These are phyloP conservation scores for Agrochola lota DNA, from an alignment of 2,888 invertebrate genomes.

Conservation along the genomic window DNA sequence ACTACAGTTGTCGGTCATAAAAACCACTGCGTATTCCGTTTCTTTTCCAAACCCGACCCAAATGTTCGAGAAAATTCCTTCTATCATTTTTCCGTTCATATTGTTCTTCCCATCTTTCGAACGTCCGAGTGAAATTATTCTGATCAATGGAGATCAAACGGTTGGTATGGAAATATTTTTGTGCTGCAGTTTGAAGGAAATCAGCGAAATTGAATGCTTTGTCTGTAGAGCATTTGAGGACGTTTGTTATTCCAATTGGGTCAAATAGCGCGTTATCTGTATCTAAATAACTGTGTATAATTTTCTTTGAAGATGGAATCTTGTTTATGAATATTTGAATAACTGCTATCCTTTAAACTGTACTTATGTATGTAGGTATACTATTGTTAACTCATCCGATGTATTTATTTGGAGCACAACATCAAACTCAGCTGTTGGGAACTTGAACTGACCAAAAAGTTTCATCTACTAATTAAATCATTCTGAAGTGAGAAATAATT, in stretches of 20 bases:
- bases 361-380: background rate
- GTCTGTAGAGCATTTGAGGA: constrained; percentile 24
- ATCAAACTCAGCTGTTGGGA: background rate
- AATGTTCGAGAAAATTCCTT: constrained; percentile 34
- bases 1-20: constrained; percentile 22
- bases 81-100: constrained; percentile 50
- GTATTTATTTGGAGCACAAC: background rate
- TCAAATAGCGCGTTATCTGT: constrained; percentile 33
- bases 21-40: constrained; percentile 20
- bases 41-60: constrained; percentile 12
- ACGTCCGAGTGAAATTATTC: constrained; percentile 61
- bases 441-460: background rate
- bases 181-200: constrained; percentile 48
- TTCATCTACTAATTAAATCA: too few species aligned
- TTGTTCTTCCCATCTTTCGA: constrained; percentile 49
- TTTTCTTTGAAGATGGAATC: constrained; percentile 6
- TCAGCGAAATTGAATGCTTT: constrained; percentile 52
- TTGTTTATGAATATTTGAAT: background rate
- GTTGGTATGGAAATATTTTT: constrained; percentile 60
- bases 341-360: background rate
- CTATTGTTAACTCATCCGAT: background rate
- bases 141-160: constrained; percentile 62
- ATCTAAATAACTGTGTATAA: constrained; percentile 17
- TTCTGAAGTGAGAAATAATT: background rate
- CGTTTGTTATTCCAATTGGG: constrained; percentile 45